Evolutionary conservation across 2,888 invertebrate species (phyloP), one percentile per base, ranked within the genome.

Genomic region (Drosophila imparisetae): DNA sequence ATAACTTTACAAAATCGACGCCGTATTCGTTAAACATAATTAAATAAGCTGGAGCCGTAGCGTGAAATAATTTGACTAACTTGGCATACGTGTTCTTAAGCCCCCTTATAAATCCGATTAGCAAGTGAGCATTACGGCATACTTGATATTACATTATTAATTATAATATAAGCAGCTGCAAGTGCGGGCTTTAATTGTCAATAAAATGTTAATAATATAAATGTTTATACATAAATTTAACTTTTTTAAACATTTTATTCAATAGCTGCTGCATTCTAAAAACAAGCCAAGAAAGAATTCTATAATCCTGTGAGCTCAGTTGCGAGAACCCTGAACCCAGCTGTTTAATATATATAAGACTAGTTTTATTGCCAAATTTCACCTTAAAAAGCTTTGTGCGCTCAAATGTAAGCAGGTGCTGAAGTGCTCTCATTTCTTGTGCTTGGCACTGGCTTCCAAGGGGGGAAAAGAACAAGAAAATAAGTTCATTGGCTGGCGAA

Each of bases 51-150:
- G 45, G 21, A 48, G 57, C 49, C 57, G 57, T 55, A 45, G 63
- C 70, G 61, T 65, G 29, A 80, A 78, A 70, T 72, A 62, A 75
- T 79, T 77, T 42, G 73, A 79, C 81, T 79, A 68, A 54, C 71
- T 65, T 73, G 48, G 42, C 57, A 62, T 53, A 54, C 32, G 45
- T 32, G 27, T 27, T 49, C 42, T 55, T 49, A 60, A 67, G 36
- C 59, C 62, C 54, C 30, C 53, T 66, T 60, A 70, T 36, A 67
- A 57, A 77, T 60, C 72, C 40, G 61, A 49, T 74, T 68, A 66
- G 65, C 57, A 57, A 50, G 50, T 53, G 40, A 49, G 52, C 50
- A 24, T 10, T 32, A 15, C 38, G 13, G n/a, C 13, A 48, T 34
- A 27, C 32, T n/a, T 64, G 4, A 40, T 5, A 34, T 24, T 18